Conservation (phyloP, 2,888 invertebrate genomes). For the Lochmaea crataegi region DNA sequence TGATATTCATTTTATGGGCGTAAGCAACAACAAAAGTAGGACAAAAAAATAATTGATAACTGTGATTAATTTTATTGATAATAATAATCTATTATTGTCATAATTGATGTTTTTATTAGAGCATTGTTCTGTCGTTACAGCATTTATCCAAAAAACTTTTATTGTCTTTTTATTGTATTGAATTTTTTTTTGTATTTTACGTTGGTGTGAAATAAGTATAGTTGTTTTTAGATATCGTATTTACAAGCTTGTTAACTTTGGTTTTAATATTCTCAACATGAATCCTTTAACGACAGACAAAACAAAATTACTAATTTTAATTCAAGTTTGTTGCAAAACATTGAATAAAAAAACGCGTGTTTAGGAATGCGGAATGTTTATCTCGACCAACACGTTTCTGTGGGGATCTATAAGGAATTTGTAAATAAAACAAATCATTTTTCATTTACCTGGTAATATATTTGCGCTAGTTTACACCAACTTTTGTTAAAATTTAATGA, state of each 20-base stretch:
- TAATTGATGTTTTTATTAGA: no score
- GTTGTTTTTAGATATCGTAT: background rate
- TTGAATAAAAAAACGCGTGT: background rate
- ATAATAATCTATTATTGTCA: no score
- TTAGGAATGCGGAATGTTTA: background rate
- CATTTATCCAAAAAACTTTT: background rate
- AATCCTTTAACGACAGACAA: background rate
- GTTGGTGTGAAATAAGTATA: background rate
- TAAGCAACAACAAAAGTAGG: no score
- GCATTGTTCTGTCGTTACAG: background rate
- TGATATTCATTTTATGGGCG: no score
- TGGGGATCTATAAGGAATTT: no score
- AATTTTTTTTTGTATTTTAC: background rate
- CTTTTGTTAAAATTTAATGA: no score
- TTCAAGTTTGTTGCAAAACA: background rate
- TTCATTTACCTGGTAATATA: no score
- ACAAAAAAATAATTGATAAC: no score
- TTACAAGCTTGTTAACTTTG: background rate
- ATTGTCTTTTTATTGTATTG: background rate
- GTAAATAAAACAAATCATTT: no score
- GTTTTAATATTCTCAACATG: background rate
- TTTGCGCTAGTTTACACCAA: no score
- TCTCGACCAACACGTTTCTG: no score
- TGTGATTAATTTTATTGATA: no score
- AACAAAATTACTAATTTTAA: background rate